Percentiles rank a stretch among this genome's conserved stretches.
Conservation (phyloP, 2,113 vertebrate species). For the Phylloscopus trochilus region DNA sequence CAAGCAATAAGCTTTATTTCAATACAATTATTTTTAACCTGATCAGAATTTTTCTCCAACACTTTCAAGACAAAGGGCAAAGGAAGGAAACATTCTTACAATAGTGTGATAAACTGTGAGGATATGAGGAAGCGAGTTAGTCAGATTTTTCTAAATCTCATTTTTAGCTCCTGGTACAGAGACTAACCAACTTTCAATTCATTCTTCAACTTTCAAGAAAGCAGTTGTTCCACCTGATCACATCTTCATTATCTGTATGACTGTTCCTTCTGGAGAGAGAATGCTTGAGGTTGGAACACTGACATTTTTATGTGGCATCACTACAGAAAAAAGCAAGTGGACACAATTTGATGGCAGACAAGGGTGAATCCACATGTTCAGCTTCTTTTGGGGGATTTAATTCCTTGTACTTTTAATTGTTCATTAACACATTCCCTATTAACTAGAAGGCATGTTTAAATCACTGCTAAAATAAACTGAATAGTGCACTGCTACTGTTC, state of each 20-base stretch:
- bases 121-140: background rate
- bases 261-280: background rate
- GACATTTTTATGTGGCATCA: background rate
- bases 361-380: background rate
- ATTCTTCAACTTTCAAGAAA: background rate
- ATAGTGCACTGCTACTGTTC: background rate
- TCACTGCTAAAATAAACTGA: background rate
- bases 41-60: background rate
- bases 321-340: constrained; percentile 43
- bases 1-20: background rate
- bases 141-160: background rate
- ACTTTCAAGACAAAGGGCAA: background rate
- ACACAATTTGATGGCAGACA: background rate
- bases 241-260: background rate
- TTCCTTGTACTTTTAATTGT: background rate
- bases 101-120: background rate
- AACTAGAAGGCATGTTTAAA: background rate
- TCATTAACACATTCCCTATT: background rate
- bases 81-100: background rate
- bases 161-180: background rate
- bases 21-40: background rate
- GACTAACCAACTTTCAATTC: background rate
- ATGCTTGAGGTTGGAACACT: background rate
- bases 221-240: background rate
- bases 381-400: constrained; percentile 4